Evolutionary conservation across 2,797 vertebrate genomes (phyloP), one percentile per base, ranked within the genome.

Genomic region (Onychomys arenicola): DNA sequence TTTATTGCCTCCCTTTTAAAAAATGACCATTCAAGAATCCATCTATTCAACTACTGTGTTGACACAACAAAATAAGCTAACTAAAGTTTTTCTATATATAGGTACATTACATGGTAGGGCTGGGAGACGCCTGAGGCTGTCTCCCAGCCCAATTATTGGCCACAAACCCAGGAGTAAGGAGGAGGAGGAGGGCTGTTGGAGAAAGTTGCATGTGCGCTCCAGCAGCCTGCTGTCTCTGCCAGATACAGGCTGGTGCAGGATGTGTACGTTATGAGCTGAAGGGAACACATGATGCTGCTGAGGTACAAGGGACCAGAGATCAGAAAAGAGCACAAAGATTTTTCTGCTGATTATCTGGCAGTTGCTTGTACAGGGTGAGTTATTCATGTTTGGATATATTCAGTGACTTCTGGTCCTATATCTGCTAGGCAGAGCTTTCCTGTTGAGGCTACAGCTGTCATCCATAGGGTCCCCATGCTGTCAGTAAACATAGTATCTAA

Each of bases 1-100:
- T 96, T 80, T 83, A 59, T 49, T 69, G 17, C 65, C 37, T 91
- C 29, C 21, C 77, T 5, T 71, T 4, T 55, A 52, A 91, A 84
- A 40, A 85, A 34, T 59, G 55, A 46, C n/a, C 16, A 86, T 49
- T 21, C 73, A 78, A 78, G 73, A 82, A 67, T 37, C 21, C 40
- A 40, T 57, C 29, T 83, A 69, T 87, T 93, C 81, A 88, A 86
- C 71, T 85, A 34, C 21, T 59, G 32, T 25, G 32, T 83, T 61
- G 80, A 71, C 37, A 37, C 25, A 77, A 81, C 40, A 80, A 76
- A 71, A 37, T 19, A 73, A 92, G n/a, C 29, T 57, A 57, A 25
- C 23, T 55, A 1, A 75, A 90, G 55, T 16, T 17, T 37, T 91
- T 89, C 43, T 85, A 2, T 73, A 93, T 77, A 81, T 57, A 52